Base-by-base conservation (phyloP, 2,113 vertebrate species). In the Blennius ocellaris region DNA sequence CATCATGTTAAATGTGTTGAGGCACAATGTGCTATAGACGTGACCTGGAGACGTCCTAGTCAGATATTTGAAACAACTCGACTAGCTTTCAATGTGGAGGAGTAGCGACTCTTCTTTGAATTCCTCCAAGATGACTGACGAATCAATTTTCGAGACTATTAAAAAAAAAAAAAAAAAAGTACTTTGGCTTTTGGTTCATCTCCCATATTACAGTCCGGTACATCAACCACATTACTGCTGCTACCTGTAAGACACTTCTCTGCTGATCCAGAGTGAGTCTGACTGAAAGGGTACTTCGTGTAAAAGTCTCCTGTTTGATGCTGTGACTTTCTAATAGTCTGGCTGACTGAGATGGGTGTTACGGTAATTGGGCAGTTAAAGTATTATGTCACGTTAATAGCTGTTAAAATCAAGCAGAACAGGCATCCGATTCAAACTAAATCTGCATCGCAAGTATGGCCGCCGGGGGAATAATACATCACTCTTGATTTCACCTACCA, bases 351-450 rank as follows among this genome's bases (percentile, higher is more conserved):
- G 40, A 86, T 47, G 69, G 54, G 38, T 54, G 54, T 63, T 72
- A 60, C 15, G 38, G 50, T 37, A 80, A 78, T 83, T 65, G 62
- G 57, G 41, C 77, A 62, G 58, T 59, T 44, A 40, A 30, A 56
- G 51, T 69, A 61, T 72, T 68, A 55, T 74, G 81, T 80, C 68
- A 76, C 66, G 62, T 68, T 57, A 69, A 69, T 57, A 70, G 45
- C 63, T 51, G n/a, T 63, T 66, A 16, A 71, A 65, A 50, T 81
- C 48, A 44, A 76, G 47, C 57, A 50, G 55, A 81, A 56, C 55
- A 59, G 63, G 50, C 60, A 51, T 81, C 57, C 73, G 73, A 73
- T 50, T 80, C 53, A 75, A 80, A 61, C 50, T 16, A 44, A 76
- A 73, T 60, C 52, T 73, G 44, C 60, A 65, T 73, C 30, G 16